Evolutionary conservation across 1,140 invertebrate genomes (phyloP).

Genomic region (Drosophila punjabiensis): DNA sequence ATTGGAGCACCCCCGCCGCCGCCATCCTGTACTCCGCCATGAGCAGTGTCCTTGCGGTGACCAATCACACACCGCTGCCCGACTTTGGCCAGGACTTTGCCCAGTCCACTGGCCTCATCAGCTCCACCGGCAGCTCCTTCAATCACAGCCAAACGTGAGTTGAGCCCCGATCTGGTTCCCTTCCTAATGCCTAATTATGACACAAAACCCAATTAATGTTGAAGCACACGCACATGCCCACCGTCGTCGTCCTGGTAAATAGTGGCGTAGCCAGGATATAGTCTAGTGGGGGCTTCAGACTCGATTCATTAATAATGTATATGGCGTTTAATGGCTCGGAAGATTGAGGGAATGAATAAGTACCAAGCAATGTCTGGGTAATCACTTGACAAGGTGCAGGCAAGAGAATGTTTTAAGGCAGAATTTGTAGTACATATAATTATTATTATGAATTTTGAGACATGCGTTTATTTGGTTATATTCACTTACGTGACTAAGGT

Average conservation of each 20-base stretch:
- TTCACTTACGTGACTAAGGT: not conserved
- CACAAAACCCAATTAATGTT: slow-evolving; percentile 69
- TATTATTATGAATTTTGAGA: no score
- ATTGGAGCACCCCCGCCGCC: slow-evolving; percentile 65
- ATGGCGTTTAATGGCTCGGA: slow-evolving; percentile 5
- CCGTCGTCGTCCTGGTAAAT: slow-evolving; percentile 10
- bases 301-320: slow-evolving; percentile 8
- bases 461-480: not conserved
- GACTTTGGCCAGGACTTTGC: slow-evolving; percentile 43
- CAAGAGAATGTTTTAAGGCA: no score
- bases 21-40: slow-evolving; percentile 57
- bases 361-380: not conserved
- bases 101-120: slow-evolving; percentile 21
- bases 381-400: not conserved
- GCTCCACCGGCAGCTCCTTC: slow-evolving; percentile 27
- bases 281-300: not conserved
- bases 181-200: slow-evolving; percentile 61
- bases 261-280: slow-evolving; percentile 6
- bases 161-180: slow-evolving; percentile 3
- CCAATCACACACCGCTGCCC: slow-evolving; percentile 58
- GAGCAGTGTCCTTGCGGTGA: slow-evolving; percentile 56
- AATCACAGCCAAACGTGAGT: slow-evolving; percentile 70
- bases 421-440: not conserved
- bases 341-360: slow-evolving; percentile 10
- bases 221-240: slow-evolving; percentile 29